Percentiles rank a stretch among this genome's conserved stretches.
These are phyloP conservation scores for Epirrhoe alternata DNA, from an alignment of 2,888 invertebrate genomes.

Conservation along the genomic window DNA sequence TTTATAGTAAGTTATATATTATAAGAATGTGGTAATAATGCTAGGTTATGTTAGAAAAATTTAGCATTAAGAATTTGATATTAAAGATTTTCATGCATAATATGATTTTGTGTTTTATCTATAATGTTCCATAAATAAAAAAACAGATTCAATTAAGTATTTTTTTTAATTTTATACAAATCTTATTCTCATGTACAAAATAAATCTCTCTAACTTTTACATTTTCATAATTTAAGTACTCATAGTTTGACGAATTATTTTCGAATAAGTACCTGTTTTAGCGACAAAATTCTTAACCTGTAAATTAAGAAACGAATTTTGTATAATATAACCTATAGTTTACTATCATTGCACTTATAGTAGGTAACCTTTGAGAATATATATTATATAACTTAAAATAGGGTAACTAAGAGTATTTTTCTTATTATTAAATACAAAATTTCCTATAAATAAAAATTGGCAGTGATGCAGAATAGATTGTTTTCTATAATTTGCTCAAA, in stretches of 20 bases:
- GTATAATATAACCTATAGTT: conserved; percentile 9
- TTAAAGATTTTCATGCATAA: background rate
- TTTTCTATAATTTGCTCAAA: conserved; percentile 3
- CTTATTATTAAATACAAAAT: conserved; percentile 36
- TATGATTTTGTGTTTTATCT: conserved; percentile 11
- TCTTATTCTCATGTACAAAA: conserved; percentile 53
- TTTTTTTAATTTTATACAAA: conserved; percentile 55
- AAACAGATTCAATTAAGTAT: conserved; percentile 26
- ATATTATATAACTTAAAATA: conserved; percentile 42
- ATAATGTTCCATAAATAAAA: conserved; percentile 6
- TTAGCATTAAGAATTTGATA: conserved; percentile 3
- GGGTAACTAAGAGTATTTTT: conserved; percentile 68
- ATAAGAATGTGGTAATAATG: conserved; percentile 20
- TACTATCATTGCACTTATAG: conserved; percentile 43
- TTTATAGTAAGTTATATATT: background rate
- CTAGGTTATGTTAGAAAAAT: conserved; percentile 5
- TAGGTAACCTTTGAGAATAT: conserved; percentile 68
- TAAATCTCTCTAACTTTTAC: conserved; percentile 37
- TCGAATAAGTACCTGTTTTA: background rate
- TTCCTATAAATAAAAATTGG: conserved; percentile 56
- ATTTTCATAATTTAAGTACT: conserved; percentile 35
- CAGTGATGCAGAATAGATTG: conserved; percentile 52
- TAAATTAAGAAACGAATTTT: background rate
- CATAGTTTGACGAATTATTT: background rate
- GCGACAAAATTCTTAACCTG: background rate